Conservation (phyloP, 1,140 invertebrate species). For the Ceratosolen solmsi region DNA sequence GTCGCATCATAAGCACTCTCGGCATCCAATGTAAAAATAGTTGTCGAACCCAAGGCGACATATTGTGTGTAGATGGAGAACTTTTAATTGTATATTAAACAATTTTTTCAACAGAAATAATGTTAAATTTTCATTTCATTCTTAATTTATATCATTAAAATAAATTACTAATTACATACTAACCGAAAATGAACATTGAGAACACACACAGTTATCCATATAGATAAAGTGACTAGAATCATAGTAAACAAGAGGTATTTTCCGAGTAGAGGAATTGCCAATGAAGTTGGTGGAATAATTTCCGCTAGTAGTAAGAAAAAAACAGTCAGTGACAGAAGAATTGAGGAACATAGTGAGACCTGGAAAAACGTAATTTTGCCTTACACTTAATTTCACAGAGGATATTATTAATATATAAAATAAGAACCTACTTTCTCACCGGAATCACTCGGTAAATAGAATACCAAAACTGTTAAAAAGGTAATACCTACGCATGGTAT, state of each 20-base stretch:
- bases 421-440: slow-evolving; percentile 86
- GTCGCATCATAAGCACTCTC: slow-evolving; percentile 88
- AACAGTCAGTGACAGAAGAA: slow-evolving; percentile 97
- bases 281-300: slow-evolving; percentile 97
- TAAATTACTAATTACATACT: slow-evolving; percentile 62
- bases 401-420: not conserved
- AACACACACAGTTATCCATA: slow-evolving; percentile 97
- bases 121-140: too few species aligned
- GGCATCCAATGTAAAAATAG: slow-evolving; percentile 94
- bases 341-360: slow-evolving; percentile 96
- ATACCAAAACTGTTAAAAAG: slow-evolving; percentile 95
- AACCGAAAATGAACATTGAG: slow-evolving; percentile 98
- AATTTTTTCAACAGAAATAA: not conserved
- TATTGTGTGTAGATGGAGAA: slow-evolving; percentile 96
- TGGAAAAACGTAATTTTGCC: slow-evolving; percentile 54
- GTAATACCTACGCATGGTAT: slow-evolving; percentile 93
- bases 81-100: slow-evolving; percentile 70
- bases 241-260: slow-evolving; percentile 98
- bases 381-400: not conserved
- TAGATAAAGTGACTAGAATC: slow-evolving; percentile 96
- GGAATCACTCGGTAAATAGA: slow-evolving; percentile 95
- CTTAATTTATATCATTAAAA: too few species aligned
- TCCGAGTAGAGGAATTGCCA: slow-evolving; percentile 96
- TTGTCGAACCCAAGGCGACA: slow-evolving; percentile 90
- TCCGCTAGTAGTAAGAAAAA: slow-evolving; percentile 98